Evolutionary conservation across 2,113 vertebrate genomes (phyloP), one percentile per base, ranked within the genome.

Genomic region (Varanus salvator): DNA sequence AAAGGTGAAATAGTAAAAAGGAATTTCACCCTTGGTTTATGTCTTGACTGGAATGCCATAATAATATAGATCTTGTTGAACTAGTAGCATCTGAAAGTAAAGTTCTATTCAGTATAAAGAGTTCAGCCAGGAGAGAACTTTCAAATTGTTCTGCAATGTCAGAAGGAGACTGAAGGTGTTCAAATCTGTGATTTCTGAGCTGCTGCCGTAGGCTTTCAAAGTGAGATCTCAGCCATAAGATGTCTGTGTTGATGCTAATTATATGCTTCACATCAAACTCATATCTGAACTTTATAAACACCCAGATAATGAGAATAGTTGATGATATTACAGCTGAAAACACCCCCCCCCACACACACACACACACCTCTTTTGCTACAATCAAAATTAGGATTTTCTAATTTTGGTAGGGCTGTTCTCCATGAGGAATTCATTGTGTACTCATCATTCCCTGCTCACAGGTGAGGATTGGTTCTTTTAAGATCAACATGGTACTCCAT

Each of bases 11-110:
- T 76, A 75, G 64, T 75, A 76, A 75, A 64, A 80, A 68, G 54
- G 34, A 57, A 80, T 72, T 86, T 86, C 64, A 90, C 50, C n/a
- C 74, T 25, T 90, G 38, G 44, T 38, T 74, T 76, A 85, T 68
- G 72, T 25, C 83, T 80, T 71, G 23, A 38, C 50, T 80, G 78
- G 66, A 44, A 48, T 71, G n/a, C 76, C 82, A 80, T 31, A n/a
- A 71, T 50, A 90, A 90, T n/a, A 3, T 54, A 48, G 72, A 48
- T 90, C 17, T 38, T 85, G 31, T 44, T 80, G 25, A 90, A 50
- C 23, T 25, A 54, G 80, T 85, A 80, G 83, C 75, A 85, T 71
- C 76, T 60, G 34, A 71, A 72, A 71, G 50, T 71, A n/a, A 64
- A 78, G 14, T 78, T 60, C 60, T 38, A 71, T 72, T 44, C 8